Conservation (phyloP, 2,888 invertebrate genomes). For the Callinectes sapidus region DNA sequence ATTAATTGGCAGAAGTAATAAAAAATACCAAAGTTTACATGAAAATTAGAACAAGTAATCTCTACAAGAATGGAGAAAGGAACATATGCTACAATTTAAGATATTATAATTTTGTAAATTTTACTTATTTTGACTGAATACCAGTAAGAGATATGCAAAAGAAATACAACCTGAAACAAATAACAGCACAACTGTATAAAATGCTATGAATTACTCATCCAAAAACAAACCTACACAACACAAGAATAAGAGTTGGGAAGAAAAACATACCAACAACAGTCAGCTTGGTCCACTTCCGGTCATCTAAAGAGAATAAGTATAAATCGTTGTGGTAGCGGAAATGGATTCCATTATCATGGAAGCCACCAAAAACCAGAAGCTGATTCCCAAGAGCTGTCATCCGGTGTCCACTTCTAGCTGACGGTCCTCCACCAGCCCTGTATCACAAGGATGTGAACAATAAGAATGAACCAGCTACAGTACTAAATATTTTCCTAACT, state of each 20-base stretch:
- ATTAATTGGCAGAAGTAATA: not conserved
- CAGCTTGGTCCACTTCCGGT: constrained; percentile 86
- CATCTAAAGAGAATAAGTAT: constrained; percentile 87
- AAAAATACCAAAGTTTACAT: not conserved
- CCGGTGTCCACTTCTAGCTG: constrained; percentile 90
- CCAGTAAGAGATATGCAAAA: not conserved
- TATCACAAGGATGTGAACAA: constrained; percentile 73
- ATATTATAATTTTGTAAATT: not conserved
- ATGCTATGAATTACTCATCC: not conserved
- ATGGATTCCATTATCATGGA: constrained; percentile 90
- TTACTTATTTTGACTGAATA: not conserved
- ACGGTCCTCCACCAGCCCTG: constrained; percentile 84
- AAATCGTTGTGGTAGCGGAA: constrained; percentile 93
- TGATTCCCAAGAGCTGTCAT: constrained; percentile 89
- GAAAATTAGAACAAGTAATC: not conserved
- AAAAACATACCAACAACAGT: constrained; percentile 76
- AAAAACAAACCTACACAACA: not conserved
- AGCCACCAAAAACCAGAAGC: constrained; percentile 92
- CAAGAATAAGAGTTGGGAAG: not conserved
- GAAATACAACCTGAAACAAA: not conserved
- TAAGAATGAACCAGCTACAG: not conserved
- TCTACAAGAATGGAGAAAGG: not conserved
- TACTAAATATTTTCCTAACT: not conserved
- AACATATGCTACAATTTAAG: not conserved
- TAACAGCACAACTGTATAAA: not conserved